phyloP scores from a whole-genome alignment of 30 jellyfish, hydroid and myxozoan species.

The Cassiopea xamachana region DNA sequence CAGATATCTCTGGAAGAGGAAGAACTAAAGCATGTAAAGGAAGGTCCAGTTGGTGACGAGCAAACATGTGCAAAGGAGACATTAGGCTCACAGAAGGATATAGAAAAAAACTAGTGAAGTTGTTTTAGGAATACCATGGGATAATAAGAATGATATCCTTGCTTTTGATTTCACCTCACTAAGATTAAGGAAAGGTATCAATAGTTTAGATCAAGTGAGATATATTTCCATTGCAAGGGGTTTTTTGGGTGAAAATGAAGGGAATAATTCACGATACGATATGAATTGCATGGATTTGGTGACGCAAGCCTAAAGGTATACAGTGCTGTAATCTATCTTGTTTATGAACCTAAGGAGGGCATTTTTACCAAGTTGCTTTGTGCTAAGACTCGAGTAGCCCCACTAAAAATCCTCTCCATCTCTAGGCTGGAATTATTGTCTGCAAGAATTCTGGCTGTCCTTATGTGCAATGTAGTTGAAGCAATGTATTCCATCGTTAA shows the following conservation, averaged over 20 bases:
- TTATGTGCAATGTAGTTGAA: slow-evolving; percentile 1
- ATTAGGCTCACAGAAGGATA: slow-evolving; percentile 30
- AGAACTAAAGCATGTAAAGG: neutral
- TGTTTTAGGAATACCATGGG: slow-evolving; percentile 34
- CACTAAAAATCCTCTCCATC: slow-evolving; percentile 5
- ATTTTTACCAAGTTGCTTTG: slow-evolving; percentile 17
- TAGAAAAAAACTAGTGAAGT: slow-evolving; percentile 37
- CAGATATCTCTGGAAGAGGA: slow-evolving; percentile 22
- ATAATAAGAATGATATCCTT: slow-evolving; percentile 12
- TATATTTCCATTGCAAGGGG: no score
- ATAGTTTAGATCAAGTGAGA: no score
- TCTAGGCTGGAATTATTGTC: slow-evolving; percentile 42
- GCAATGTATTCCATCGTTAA: slow-evolving; percentile 1
- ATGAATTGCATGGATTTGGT: no score
- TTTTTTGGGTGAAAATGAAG: no score
- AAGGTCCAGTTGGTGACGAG: neutral
- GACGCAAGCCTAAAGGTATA: no score
- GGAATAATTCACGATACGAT: no score
- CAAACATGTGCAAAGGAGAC: slow-evolving; percentile 32
- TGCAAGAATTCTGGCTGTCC: slow-evolving; percentile 3
- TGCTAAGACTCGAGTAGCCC: slow-evolving; percentile 64
- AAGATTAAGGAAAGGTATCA: neutral
- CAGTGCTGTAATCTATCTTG: no score
- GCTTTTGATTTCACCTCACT: slow-evolving; percentile 12
- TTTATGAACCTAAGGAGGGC: no score